These are phyloP conservation scores for Puntigrus tetrazona DNA, from an alignment of 2,113 vertebrate species.

Conservation along the genomic window DNA sequence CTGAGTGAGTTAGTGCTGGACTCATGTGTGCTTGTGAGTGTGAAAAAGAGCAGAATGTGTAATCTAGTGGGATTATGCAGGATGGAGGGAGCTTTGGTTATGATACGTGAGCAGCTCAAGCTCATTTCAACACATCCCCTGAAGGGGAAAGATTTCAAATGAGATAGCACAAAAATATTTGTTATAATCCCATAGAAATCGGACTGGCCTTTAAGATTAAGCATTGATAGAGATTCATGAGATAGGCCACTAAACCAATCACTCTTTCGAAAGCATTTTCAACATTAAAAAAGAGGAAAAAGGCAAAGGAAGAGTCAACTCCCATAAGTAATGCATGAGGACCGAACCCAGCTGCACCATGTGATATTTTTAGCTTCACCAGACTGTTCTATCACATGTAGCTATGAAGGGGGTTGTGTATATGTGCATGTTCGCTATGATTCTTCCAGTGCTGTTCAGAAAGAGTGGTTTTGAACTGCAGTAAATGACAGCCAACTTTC, in stretches of 20 bases:
- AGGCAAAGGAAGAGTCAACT: constrained; percentile 62
- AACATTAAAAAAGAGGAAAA: constrained; percentile 40
- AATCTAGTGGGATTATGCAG: constrained; percentile 28
- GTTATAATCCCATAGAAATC: constrained; percentile 6
- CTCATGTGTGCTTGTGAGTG: neutral
- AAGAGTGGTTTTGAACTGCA: neutral
- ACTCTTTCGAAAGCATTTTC: neutral
- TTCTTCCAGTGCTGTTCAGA: neutral
- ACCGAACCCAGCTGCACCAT: constrained; percentile 63
- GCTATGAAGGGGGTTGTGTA: neutral
- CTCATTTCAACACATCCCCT: constrained; percentile 14
- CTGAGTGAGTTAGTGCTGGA: neutral
- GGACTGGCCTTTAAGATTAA: neutral
- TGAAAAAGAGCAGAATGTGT: constrained; percentile 37
- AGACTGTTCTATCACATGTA: constrained; percentile 55
- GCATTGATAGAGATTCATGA: neutral
- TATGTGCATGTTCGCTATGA: neutral
- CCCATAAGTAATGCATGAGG: constrained; percentile 77
- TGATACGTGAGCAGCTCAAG: neutral
- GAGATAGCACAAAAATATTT: constrained; percentile 14
- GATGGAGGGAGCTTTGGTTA: constrained; percentile 19
- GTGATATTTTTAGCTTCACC: constrained; percentile 75
- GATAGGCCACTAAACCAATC: neutral
- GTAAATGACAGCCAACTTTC: neutral
- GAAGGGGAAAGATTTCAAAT: constrained; percentile 16